phyloP scores from a whole-genome alignment of 2,113 vertebrate species.

The Plecturocebus donacophilus region DNA sequence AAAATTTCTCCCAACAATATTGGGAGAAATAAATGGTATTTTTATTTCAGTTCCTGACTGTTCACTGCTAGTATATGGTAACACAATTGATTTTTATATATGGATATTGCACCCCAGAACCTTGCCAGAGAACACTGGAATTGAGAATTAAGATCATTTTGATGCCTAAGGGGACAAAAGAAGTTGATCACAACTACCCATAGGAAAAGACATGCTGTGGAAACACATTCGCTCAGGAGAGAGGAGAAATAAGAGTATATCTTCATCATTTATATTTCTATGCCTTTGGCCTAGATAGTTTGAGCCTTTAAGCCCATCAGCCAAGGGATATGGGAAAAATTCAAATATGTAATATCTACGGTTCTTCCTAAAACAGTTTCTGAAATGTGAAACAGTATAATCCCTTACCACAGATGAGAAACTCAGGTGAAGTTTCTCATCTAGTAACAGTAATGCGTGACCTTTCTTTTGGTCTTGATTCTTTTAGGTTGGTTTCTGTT shows the following conservation, averaged over 20 bases:
- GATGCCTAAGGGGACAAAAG: neutral
- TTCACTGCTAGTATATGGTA: neutral
- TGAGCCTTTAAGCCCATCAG: neutral
- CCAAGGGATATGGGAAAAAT: neutral
- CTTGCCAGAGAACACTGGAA: constrained; percentile 14
- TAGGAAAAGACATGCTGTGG: neutral
- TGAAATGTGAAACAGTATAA: neutral
- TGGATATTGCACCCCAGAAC: neutral
- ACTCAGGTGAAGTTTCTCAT: too few relatives aligned
- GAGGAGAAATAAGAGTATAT: neutral
- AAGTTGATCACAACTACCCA: neutral
- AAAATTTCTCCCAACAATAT: neutral
- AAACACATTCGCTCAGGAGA: neutral
- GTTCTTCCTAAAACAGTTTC: neutral
- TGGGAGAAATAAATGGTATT: neutral
- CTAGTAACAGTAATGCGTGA: neutral
- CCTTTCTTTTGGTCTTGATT: neutral
- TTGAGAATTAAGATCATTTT: constrained; percentile 50
- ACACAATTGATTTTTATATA: neutral
- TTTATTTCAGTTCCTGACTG: constrained; percentile 52
- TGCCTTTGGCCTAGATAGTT: neutral
- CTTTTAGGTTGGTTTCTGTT: neutral
- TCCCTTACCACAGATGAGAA: neutral
- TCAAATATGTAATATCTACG: neutral
- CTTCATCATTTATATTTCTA: neutral